Percentiles rank a stretch among this genome's conserved stretches.
Evolutionary conservation across 2,113 vertebrate genomes (phyloP).

Genomic region (Macheiramphus alcinus): DNA sequence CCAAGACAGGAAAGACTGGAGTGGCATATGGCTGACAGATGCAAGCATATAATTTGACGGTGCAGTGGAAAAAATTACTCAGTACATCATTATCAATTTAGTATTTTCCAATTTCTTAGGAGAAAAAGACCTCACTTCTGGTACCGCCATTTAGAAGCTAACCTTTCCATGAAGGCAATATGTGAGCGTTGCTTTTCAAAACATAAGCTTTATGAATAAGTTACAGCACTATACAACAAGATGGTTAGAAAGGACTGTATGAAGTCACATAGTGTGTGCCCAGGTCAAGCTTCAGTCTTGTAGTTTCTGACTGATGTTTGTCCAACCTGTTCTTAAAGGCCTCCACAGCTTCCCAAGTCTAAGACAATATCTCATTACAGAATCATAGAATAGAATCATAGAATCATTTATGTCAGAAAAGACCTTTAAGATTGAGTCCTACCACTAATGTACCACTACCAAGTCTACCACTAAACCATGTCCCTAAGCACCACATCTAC

Average conservation of each 20-base stretch:
- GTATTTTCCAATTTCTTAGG: background rate
- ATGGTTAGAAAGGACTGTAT: background rate
- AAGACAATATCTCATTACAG: background rate
- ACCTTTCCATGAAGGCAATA: background rate
- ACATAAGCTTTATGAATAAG: background rate
- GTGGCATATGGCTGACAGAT: slow-evolving; percentile 61
- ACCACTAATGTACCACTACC: background rate
- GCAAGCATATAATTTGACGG: slow-evolving; percentile 37
- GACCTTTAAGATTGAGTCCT: background rate
- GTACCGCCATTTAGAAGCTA: background rate
- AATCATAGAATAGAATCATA: background rate
- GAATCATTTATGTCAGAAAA: background rate
- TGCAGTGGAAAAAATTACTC: slow-evolving; percentile 55
- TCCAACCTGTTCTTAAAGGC: background rate
- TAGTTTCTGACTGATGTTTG: background rate
- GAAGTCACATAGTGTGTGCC: background rate
- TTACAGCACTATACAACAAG: background rate
- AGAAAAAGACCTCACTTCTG: background rate
- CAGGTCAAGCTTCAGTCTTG: background rate
- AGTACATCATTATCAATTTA: slow-evolving; percentile 3
- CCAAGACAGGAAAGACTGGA: slow-evolving; percentile 46
- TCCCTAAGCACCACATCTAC: background rate
- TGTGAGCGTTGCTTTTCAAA: background rate
- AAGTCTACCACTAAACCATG: background rate
- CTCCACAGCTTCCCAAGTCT: background rate